Base-by-base conservation (phyloP, 2,797 vertebrate species). In the Thalassophryne amazonica region DNA sequence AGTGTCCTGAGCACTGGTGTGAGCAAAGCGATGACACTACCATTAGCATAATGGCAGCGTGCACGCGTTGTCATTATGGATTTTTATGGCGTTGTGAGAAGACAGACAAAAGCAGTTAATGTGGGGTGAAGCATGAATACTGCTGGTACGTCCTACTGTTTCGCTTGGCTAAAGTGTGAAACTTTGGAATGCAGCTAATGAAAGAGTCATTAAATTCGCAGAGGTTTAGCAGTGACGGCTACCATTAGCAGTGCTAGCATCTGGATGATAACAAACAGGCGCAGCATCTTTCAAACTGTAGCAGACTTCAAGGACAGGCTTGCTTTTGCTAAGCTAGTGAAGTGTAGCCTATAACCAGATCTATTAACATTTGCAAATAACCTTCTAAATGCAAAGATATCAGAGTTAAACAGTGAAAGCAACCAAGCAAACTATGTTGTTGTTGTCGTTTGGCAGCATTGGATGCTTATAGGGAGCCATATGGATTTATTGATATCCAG, bases 41-140 rank as follows among this genome's bases (percentile, higher is more conserved):
- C 63, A 86, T 89, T 86, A 86, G 70, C 84, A 81, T 85, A 85
- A 85, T 78, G 68, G 82, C 66, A 62, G 66, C 81, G 83, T 73
- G 83, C 80, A 73, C 52, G 69, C 73, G 62, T 78, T 65, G 73
- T 77, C 71, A 59, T 78, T 85, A 83, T 69, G 60, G 77, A 60
- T 80, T 77, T 87, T 87, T 85, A 85, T 84, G 79, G 78, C 50
- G 50, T 73, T 84, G 76, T 18, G 55, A 63, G 57, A 59, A 73
- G 64, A 69, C 54, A 38, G 68, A 86, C 78, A 83, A 78, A 82
- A 86, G 84, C 81, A 69, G 76, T 85, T 86, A 80, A 72, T 32
- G 11, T 7, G 16, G 55, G 25, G 46, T 45, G 29, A 51, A 50
- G 28, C 56, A 42, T 10, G 34, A 18, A 29, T 6, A 15, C 55